phyloP scores from a whole-genome alignment of 2,113 vertebrate genomes.

The Varanus salvator region DNA sequence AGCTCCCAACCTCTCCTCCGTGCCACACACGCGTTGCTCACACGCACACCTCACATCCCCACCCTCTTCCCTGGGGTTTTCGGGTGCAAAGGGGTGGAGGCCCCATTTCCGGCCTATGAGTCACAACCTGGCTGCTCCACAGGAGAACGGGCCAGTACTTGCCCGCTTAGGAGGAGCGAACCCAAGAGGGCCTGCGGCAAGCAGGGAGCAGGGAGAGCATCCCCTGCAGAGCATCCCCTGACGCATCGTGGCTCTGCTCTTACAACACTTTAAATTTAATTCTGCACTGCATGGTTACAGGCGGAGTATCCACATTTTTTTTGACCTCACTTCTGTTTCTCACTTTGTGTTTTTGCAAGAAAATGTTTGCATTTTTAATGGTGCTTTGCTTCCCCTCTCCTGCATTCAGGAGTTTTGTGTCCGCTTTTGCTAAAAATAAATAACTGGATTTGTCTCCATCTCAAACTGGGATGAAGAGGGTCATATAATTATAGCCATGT shows the following conservation, averaged over 20 bases:
- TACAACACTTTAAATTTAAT: neutral
- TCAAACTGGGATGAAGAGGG: no score
- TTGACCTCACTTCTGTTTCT: no score
- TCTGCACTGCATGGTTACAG: neutral
- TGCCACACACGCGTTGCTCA: neutral
- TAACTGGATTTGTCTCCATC: no score
- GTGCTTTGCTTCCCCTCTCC: neutral
- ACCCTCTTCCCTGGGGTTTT: neutral
- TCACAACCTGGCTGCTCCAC: neutral
- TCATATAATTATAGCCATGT: no score
- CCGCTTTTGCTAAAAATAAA: neutral
- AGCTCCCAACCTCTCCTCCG: neutral
- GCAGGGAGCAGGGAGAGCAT: neutral
- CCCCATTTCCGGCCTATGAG: slow-evolving; percentile 12
- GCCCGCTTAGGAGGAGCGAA: neutral
- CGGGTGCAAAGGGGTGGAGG: neutral
- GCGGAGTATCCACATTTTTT: neutral
- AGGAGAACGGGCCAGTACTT: neutral
- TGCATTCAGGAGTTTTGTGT: no score
- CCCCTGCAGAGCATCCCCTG: no score
- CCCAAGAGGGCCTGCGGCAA: neutral
- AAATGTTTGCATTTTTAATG: neutral
- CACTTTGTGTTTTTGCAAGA: neutral
- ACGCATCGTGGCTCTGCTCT: no score
- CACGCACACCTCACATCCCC: neutral